Base-by-base conservation (phyloP, 2,888 invertebrate genomes). In the Acrocera orbiculus region DNA sequence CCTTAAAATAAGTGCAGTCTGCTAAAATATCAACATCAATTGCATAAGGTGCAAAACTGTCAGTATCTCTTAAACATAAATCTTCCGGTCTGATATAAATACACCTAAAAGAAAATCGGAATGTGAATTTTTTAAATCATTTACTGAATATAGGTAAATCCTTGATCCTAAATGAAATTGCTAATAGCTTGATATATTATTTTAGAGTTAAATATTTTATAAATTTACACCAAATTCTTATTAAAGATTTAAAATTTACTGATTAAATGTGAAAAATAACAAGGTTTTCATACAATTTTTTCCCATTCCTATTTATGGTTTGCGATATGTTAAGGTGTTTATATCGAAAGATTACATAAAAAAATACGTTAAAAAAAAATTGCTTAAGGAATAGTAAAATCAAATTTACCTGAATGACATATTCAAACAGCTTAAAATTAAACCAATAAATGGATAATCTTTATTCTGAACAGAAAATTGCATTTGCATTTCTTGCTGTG, bases 401-500 rank as follows among this genome's bases (percentile, higher is more conserved):
- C n/a, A n/a, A n/a, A n/a, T n/a, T 35, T 35, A 46, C 46, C 43
- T 44, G n/a, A 40, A 39, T 11, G 37, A 16, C 39, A 45, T 40
- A 30, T 44, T 32, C 5, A 46, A 11, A 26, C 45, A 44, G 26
- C 44, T 41, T 16, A 46, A 28, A 28, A 46, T 46, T 14, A 45
- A 32, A 13, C 46, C 44, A 29, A 46, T 35, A 30, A 45, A 45
- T 7, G 43, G 42, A n/a, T 38, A 30, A 37, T 43, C 35, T n/a
- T n/a, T n/a, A 35, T 35, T 37, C n/a, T 41, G 33, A 23, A 36
- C 30, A 13, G 42, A 41, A 31, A 45, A 45, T 34, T 46, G 45
- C 26, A 63, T 54, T 54, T 74, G 73, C 46, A 71, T 65, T 35
- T 66, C 64, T 20, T 64, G 59, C 57, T 79, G 79, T 23, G 75